A percentile compares a stretch with the other conserved stretches of the same genome.
Conservation (phyloP, 1,140 invertebrate genomes). For the Tetragonula clypearis region DNA sequence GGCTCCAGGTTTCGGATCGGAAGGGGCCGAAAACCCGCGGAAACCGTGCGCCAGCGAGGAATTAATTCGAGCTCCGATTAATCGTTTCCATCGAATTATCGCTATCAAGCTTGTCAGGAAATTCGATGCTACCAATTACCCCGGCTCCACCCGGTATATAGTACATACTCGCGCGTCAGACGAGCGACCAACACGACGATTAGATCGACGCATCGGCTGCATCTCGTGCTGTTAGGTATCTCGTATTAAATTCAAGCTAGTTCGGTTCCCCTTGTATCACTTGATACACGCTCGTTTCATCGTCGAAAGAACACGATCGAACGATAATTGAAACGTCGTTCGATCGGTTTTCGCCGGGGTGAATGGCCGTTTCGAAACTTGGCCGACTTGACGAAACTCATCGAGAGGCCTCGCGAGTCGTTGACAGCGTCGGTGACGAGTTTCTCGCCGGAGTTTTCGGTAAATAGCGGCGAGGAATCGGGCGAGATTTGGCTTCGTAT, state of each 20-base stretch:
- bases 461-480: not conserved
- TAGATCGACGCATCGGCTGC: not conserved
- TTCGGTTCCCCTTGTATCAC: too few species aligned
- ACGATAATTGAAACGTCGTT: not conserved
- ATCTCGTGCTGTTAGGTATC: not conserved
- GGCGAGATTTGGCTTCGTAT: not conserved
- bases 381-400: not conserved
- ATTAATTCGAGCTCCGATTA: conserved; percentile 3
- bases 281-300: too few species aligned
- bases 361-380: not conserved
- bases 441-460: not conserved
- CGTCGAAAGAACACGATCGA: not conserved
- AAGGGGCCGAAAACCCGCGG: too few species aligned
- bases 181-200: not conserved
- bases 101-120: not conserved
- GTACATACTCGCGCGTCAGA: too few species aligned
- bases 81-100: conserved; percentile 2
- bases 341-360: too few species aligned
- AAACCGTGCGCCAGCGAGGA: not conserved
- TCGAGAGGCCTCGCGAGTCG: not conserved
- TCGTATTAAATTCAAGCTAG: not conserved
- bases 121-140: conserved; percentile 1
- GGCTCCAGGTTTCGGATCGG: too few species aligned
- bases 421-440: not conserved
- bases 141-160: not conserved